Conservation (phyloP, 2,113 vertebrate species). For the Nestor notabilis region DNA sequence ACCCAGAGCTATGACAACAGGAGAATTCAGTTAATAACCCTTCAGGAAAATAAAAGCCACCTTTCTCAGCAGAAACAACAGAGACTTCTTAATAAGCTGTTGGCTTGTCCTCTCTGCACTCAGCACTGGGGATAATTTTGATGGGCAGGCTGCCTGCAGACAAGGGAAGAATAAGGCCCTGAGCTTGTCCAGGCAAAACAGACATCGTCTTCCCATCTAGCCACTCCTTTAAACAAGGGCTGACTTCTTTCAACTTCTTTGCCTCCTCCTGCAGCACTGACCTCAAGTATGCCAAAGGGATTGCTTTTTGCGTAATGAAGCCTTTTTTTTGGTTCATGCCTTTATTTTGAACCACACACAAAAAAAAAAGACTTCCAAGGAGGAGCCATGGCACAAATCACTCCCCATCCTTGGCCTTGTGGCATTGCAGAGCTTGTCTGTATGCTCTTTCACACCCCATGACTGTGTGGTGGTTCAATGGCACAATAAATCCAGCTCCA, state of each 20-base stretch:
- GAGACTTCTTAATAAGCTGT: constrained; percentile 11
- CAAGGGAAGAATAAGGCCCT: neutral
- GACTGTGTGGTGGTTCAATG: neutral
- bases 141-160: constrained; percentile 34
- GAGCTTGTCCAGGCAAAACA: constrained; percentile 44
- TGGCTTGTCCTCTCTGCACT: neutral
- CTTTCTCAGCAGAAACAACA: constrained; percentile 39
- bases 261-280: neutral
- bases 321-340: neutral
- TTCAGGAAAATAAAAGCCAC: constrained; percentile 20
- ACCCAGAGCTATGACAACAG: neutral
- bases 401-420: accelerated
- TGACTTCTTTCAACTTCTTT: constrained; percentile 17
- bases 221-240: neutral
- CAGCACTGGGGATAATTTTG: neutral
- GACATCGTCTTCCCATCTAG: neutral
- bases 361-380: neutral
- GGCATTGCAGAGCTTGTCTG: neutral
- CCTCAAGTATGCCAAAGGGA: neutral
- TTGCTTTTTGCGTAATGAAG: neutral
- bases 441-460: accelerated
- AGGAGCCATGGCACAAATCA: neutral
- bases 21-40: constrained; percentile 9
- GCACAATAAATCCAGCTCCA: neutral
- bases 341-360: neutral